A percentile compares a stretch with the other conserved stretches of the same genome.
phyloP scores from a whole-genome alignment of 2,113 vertebrate genomes.

The Rhombomys opimus region DNA sequence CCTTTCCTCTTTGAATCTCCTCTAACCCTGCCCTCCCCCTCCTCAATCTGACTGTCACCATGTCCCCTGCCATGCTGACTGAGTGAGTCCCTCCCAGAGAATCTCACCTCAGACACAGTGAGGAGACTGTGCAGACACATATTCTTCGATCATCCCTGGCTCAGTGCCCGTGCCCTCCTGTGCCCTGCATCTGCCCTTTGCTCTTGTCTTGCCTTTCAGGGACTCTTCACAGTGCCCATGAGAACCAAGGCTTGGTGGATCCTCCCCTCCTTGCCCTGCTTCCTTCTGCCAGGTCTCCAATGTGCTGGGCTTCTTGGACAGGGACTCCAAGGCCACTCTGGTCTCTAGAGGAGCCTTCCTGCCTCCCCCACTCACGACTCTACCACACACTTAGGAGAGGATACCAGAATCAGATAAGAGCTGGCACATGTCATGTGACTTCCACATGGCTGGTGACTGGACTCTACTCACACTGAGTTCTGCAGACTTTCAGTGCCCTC shows the following conservation, averaged over 20 bases:
- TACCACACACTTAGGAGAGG: not conserved
- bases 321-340: not conserved
- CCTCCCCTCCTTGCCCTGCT: not conserved
- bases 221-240: accelerated
- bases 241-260: not conserved
- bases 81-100: not conserved
- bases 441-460: too few relatives aligned
- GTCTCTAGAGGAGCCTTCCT: not conserved
- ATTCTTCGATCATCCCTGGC: accelerated
- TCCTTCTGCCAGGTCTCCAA: not conserved
- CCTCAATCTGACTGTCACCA: not conserved
- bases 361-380: not conserved
- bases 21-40: too few relatives aligned
- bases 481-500: too few relatives aligned
- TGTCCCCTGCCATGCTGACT: not conserved
- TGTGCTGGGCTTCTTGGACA: too few relatives aligned
- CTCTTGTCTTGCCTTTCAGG: constrained; percentile 46
- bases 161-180: accelerated
- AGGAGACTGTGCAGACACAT: not conserved
- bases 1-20: not conserved
- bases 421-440: too few relatives aligned
- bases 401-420: too few relatives aligned
- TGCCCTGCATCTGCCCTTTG: accelerated
- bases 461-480: too few relatives aligned
- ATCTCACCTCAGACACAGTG: not conserved